A percentile compares a stretch with the other conserved stretches of the same genome.
phyloP scores from a whole-genome alignment of 2,888 invertebrate genomes.

The Sussaba pulchella region DNA sequence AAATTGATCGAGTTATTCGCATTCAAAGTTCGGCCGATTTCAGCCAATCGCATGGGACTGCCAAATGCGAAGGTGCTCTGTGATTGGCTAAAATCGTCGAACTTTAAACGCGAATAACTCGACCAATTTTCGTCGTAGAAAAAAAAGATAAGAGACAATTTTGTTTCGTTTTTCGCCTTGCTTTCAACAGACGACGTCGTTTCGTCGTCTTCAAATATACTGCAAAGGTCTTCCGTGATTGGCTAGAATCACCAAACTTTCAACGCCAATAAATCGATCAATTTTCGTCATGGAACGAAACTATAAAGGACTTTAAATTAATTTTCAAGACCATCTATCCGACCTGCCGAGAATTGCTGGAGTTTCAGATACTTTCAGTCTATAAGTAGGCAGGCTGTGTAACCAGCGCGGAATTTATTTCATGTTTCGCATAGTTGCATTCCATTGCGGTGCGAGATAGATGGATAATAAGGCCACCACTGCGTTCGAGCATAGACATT shows the following conservation, averaged over 20 bases:
- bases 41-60: background rate
- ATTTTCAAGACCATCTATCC: background rate
- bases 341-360: no score
- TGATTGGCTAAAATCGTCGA: background rate
- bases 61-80: background rate
- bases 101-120: background rate
- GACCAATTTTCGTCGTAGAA: background rate
- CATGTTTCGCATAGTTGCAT: conserved; percentile 36
- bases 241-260: no score
- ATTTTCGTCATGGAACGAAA: no score
- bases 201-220: no score
- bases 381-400: no score
- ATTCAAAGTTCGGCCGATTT: background rate
- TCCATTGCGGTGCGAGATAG: conserved; percentile 16
- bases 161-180: background rate
- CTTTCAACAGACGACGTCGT: no score
- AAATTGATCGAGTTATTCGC: background rate
- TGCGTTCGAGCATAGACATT: conserved; percentile 8
- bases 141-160: background rate
- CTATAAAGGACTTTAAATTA: no score
- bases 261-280: no score
- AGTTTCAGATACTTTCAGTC: no score
- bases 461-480: background rate
- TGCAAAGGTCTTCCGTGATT: no score
- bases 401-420: conserved; percentile 26